phyloP scores from a whole-genome alignment of 2,113 vertebrate species.

The Aplodontia rufa region DNA sequence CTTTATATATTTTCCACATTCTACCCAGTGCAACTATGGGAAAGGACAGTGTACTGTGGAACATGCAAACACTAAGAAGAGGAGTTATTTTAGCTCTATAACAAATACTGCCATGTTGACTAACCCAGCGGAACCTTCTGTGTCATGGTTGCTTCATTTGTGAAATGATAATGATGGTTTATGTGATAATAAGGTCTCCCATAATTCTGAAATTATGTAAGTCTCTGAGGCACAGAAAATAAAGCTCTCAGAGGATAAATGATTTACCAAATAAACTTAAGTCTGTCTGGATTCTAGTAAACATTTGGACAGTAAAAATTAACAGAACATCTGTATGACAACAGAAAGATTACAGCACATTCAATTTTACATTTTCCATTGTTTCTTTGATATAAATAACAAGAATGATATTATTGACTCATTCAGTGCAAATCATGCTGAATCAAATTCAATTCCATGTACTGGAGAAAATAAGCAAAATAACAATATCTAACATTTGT shows the following conservation, averaged over 20 bases:
- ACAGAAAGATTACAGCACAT: not conserved
- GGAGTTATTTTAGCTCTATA: fast-evolving
- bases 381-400: not conserved
- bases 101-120: not conserved
- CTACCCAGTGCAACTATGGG: not conserved
- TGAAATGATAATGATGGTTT: not conserved
- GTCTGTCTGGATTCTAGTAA: not conserved
- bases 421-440: constrained; percentile 14
- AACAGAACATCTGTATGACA: not conserved
- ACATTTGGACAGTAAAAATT: constrained; percentile 38
- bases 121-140: not conserved
- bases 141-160: not conserved
- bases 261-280: not conserved
- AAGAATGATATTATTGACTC: not conserved
- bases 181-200: not conserved
- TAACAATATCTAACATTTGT: not conserved
- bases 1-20: not conserved
- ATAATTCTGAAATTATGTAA: not conserved
- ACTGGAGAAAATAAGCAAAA: constrained; percentile 8
- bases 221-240: not conserved
- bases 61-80: not conserved
- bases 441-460: not conserved
- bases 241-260: not conserved
- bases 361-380: not conserved
- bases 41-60: fast-evolving